These are phyloP conservation scores for Gasterosteus aculeatus DNA, from an alignment of 2,113 vertebrate genomes.

Conservation along the genomic window DNA sequence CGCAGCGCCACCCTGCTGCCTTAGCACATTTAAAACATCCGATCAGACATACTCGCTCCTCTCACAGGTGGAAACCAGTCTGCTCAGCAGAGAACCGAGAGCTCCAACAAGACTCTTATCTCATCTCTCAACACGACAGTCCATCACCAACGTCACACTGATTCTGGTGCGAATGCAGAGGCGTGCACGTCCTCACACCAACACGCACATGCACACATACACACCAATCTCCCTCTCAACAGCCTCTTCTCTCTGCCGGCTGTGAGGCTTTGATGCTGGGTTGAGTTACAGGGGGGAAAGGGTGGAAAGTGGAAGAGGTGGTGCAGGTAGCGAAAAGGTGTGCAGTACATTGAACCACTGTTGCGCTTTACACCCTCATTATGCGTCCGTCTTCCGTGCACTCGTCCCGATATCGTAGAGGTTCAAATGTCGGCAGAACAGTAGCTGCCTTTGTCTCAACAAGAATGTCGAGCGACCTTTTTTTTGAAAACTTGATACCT, in stretches of 20 bases:
- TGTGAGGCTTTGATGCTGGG: slow-evolving; percentile 57
- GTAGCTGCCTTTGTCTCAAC: slow-evolving; percentile 38
- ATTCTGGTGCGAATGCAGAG: neutral
- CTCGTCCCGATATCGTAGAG: neutral
- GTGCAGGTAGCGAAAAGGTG: slow-evolving; percentile 14
- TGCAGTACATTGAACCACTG: neutral
- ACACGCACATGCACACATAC: neutral
- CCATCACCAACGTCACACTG: slow-evolving; percentile 2
- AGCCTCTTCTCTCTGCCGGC: slow-evolving; percentile 32
- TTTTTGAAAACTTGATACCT: slow-evolving; percentile 31
- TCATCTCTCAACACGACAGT: slow-evolving; percentile 14
- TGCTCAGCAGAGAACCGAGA: neutral
- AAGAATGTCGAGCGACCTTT: neutral
- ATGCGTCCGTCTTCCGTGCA: neutral
- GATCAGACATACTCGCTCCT: neutral
- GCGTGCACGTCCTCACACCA: neutral
- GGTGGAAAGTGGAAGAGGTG: neutral
- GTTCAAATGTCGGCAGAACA: slow-evolving; percentile 1
- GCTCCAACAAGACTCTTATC: neutral
- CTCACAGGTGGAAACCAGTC: neutral
- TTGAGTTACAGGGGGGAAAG: slow-evolving; percentile 40
- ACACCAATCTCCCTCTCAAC: neutral
- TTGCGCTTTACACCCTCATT: slow-evolving; percentile 16
- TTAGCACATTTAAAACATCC: neutral
- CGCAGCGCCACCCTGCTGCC: neutral